Conservation (phyloP, 2,888 invertebrate species). For the Melipona bicolor region DNA sequence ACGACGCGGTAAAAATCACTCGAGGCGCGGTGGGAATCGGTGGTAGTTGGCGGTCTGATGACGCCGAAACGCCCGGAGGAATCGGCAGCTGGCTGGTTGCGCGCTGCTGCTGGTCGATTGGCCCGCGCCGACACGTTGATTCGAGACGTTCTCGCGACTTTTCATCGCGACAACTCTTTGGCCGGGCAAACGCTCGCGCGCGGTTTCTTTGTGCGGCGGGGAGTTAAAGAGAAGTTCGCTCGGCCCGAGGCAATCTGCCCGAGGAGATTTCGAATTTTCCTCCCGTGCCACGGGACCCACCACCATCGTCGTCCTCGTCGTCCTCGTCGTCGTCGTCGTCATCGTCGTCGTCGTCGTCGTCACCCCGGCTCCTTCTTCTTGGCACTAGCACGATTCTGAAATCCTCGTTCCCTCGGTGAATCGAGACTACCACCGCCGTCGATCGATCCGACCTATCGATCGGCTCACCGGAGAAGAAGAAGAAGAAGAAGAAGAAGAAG, state of each 20-base stretch:
- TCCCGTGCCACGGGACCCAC: slow-evolving; percentile 37
- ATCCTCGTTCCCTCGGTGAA: slow-evolving; percentile 69
- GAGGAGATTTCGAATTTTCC: slow-evolving; percentile 71
- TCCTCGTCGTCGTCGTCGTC: no score
- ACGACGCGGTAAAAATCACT: slow-evolving; percentile 26
- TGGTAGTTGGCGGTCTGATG: slow-evolving; percentile 18
- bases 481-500: neutral
- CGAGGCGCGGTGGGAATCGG: slow-evolving; percentile 60
- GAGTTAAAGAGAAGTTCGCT: slow-evolving; percentile 69
- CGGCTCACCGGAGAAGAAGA: slow-evolving; percentile 26
- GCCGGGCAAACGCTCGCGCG: slow-evolving; percentile 52
- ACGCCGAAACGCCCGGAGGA: slow-evolving; percentile 58
- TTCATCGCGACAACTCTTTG: slow-evolving; percentile 64
- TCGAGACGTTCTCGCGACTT: slow-evolving; percentile 66
- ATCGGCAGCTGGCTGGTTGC: slow-evolving; percentile 38
- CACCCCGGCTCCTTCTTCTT: neutral
- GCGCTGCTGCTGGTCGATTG: slow-evolving; percentile 56
- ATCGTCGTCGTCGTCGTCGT: neutral
- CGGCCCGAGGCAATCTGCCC: slow-evolving; percentile 68
- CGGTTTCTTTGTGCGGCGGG: slow-evolving; percentile 67
- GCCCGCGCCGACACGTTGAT: slow-evolving; percentile 65
- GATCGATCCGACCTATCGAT: slow-evolving; percentile 66
- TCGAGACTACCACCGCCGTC: slow-evolving; percentile 63
- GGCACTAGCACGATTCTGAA: slow-evolving; percentile 46
- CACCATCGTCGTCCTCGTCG: no score